Conservation (phyloP, 2,113 vertebrate species). For the Ceyx melanurus region DNA sequence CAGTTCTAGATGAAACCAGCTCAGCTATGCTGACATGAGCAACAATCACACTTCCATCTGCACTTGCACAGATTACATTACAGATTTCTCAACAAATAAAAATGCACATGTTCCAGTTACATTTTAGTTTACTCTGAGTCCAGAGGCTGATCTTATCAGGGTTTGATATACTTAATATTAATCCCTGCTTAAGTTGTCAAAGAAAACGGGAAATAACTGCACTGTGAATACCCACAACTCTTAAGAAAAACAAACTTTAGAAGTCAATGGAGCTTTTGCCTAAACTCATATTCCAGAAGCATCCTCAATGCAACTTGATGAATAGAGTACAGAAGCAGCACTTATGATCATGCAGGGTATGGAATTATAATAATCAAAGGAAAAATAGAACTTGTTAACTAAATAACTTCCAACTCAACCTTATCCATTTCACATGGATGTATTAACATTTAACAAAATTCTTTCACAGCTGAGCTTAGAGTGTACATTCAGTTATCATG, state of each 20-base stretch:
- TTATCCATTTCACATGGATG: not conserved
- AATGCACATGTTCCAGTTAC: not conserved
- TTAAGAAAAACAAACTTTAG: not conserved
- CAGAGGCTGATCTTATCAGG: not conserved
- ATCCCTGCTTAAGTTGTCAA: not conserved
- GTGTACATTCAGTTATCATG: not conserved
- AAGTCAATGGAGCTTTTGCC: not conserved
- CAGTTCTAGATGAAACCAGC: not conserved
- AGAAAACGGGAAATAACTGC: not conserved
- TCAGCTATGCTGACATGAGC: constrained; percentile 4
- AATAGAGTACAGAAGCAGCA: not conserved
- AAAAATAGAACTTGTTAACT: not conserved
- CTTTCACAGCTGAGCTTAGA: not conserved
- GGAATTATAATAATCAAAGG: not conserved
- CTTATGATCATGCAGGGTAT: not conserved
- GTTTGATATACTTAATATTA: not conserved
- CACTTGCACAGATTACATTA: not conserved
- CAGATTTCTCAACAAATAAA: not conserved
- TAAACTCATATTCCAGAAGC: not conserved
- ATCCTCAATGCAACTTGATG: not conserved
- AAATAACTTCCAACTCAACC: constrained; percentile 8
- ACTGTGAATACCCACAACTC: not conserved
- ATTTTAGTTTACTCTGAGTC: not conserved
- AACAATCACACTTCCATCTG: constrained; percentile 13
- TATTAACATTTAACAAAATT: not conserved